Evolutionary conservation across 1,140 invertebrate genomes (phyloP), one percentile per base, ranked within the genome.

Genomic region (Orussus abietinus): DNA sequence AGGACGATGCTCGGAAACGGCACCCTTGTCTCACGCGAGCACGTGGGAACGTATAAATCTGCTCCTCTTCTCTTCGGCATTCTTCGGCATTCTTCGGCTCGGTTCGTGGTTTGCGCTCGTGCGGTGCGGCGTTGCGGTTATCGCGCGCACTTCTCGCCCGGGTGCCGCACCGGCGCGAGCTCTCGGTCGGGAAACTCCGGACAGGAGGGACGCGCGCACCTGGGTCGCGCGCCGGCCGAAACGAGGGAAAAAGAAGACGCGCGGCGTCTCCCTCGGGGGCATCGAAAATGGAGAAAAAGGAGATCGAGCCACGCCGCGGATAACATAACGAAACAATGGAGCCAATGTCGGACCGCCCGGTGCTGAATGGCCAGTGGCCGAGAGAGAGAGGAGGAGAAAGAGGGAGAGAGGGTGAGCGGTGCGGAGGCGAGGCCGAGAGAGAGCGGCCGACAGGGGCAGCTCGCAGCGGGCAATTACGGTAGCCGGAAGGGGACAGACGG

Each of bases 401-500:
- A 45, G 36, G 26, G 32, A 36, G 42, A 53, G 45, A 46, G 53
- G 25, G 34, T 32, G 40, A 53, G 44, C 32, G 25, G 36, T 43
- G 38, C 37, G 42, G 37, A 59, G 45, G 45, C 25, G 32, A 49
- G 28, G 7, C 38, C 30, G 46, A 42, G 35, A 48, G 46, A 47
- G 35, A n/a, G n/a, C n/a, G n/a, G n/a, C n/a, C n/a, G 20, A n/a
- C 28, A 33, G 12, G 9, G 34, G 28, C 20, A 33, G 28, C 12
- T 25, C 47, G 42, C 38, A 45, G 42, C 47, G 25, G 39, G 37
- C 55, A 49, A 69, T 62, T 59, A 68, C 65, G 54, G 65, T 64
- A 68, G 62, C 65, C 61, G 62, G 65, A 66, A 65, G 68, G 63
- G 49, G 51, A 55, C 53, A 41, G 51, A 44, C 45, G 40, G 46